Conservation (phyloP, 2,797 vertebrate genomes). For the Halcyon badia region DNA sequence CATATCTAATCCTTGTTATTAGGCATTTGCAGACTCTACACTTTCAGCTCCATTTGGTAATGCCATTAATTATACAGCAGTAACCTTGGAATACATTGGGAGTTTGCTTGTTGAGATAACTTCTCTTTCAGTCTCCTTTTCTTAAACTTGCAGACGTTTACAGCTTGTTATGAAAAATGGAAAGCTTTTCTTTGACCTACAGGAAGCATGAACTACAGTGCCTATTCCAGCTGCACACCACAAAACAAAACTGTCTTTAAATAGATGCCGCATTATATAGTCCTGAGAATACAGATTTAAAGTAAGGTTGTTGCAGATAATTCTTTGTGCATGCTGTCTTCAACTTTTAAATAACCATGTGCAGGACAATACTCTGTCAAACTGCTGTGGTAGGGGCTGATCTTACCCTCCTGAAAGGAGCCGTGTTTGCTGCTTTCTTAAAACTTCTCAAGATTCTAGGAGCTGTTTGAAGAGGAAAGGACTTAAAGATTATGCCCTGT, state of each 20-base stretch:
- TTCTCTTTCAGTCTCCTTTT: not conserved
- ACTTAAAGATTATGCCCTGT: not conserved
- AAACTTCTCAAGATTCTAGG: not conserved
- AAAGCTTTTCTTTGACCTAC: conserved; percentile 1
- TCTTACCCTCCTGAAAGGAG: not conserved
- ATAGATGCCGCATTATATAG: not conserved
- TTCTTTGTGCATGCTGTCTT: not conserved
- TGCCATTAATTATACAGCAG: conserved; percentile 64
- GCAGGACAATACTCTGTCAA: not conserved
- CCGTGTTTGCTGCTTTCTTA: not conserved
- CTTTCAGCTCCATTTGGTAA: conserved; percentile 64
- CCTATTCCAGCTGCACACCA: not conserved
- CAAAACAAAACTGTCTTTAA: not conserved
- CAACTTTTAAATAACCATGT: not conserved
- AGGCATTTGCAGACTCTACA: conserved; percentile 65
- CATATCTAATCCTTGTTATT: conserved; percentile 63
- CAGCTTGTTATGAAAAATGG: conserved; percentile 21
- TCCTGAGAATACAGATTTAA: not conserved
- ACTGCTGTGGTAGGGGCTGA: not conserved
- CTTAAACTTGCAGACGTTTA: not conserved
- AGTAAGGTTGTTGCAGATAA: not conserved
- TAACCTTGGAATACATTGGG: conserved; percentile 59
- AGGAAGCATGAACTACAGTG: not conserved
- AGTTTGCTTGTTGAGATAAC: conserved; percentile 27
- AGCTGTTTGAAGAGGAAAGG: not conserved